Evolutionary conservation across 2,888 invertebrate genomes (phyloP).

Genomic region (Brenthis hecate): DNA sequence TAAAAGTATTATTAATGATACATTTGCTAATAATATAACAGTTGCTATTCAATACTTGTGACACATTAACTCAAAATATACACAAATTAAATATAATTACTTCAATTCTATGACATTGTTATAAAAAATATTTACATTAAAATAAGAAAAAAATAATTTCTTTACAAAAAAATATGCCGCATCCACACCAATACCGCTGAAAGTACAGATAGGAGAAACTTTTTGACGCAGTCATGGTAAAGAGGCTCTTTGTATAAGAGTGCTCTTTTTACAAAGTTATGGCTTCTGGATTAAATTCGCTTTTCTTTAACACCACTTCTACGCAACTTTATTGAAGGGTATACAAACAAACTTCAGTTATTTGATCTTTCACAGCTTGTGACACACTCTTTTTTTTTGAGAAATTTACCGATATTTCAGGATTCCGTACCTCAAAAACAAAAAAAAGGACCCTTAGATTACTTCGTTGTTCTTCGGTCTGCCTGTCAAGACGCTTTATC

Average conservation of each 20-base stretch:
- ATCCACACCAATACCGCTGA: slow-evolving; percentile 41
- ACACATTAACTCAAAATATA: too few relatives aligned
- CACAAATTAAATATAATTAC: too few relatives aligned
- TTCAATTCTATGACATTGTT: too few relatives aligned
- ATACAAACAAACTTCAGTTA: slow-evolving; percentile 40
- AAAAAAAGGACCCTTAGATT: too few relatives aligned
- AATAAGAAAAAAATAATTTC: neutral
- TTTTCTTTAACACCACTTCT: slow-evolving; percentile 61
- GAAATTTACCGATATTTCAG: slow-evolving; percentile 8
- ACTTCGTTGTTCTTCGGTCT: too few relatives aligned
- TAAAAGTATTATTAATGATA: too few relatives aligned
- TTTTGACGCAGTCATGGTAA: slow-evolving; percentile 73
- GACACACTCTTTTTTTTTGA: slow-evolving; percentile 23
- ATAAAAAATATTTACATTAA: neutral
- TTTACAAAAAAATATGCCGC: slow-evolving; percentile 28
- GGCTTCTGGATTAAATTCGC: slow-evolving; percentile 71
- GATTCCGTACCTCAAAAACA: too few relatives aligned
- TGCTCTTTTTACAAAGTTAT: slow-evolving; percentile 73
- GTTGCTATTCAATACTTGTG: too few relatives aligned
- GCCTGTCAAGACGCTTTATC: too few relatives aligned
- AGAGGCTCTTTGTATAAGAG: slow-evolving; percentile 63
- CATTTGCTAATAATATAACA: too few relatives aligned
- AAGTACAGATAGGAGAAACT: slow-evolving; percentile 58
- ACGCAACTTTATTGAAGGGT: slow-evolving; percentile 50
- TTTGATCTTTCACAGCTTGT: slow-evolving; percentile 32